phyloP scores from a whole-genome alignment of 2,888 invertebrate genomes.

The Acanthopleura granulata region DNA sequence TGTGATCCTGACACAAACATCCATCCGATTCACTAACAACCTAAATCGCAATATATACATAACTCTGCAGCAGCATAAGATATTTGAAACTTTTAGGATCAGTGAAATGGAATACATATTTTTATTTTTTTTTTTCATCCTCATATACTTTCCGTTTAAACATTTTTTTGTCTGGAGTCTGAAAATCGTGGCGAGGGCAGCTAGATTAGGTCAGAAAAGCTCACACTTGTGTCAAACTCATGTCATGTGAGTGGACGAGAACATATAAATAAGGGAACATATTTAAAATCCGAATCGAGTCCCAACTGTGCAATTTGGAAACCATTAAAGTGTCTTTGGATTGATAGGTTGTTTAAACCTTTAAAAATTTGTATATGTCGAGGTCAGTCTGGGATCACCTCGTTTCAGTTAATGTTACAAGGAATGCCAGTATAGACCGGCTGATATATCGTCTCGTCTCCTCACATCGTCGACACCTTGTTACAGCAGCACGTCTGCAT shows the following conservation, averaged over 20 bases:
- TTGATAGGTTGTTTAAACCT: slow-evolving; percentile 8
- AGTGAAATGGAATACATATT: too few species aligned
- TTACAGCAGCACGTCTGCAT: too few species aligned
- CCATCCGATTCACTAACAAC: too few species aligned
- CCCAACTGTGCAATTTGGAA: background rate
- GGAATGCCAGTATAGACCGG: background rate
- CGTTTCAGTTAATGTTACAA: slow-evolving; percentile 3
- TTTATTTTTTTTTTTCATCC: too few species aligned
- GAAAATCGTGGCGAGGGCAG: background rate
- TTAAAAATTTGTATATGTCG: background rate
- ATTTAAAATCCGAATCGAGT: background rate
- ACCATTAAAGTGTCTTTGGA: background rate
- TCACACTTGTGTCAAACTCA: background rate
- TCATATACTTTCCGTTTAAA: background rate
- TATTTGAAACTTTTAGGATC: too few species aligned
- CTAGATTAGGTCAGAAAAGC: background rate
- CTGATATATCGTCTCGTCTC: background rate
- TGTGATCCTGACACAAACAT: too few species aligned
- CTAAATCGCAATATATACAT: too few species aligned
- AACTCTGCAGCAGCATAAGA: too few species aligned
- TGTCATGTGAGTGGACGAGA: background rate
- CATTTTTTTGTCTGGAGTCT: background rate
- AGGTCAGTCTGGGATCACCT: background rate
- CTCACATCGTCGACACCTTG: too few species aligned
- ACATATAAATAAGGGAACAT: background rate